Conservation (phyloP, 2,888 invertebrate species). For the Pilophorus perplexus region DNA sequence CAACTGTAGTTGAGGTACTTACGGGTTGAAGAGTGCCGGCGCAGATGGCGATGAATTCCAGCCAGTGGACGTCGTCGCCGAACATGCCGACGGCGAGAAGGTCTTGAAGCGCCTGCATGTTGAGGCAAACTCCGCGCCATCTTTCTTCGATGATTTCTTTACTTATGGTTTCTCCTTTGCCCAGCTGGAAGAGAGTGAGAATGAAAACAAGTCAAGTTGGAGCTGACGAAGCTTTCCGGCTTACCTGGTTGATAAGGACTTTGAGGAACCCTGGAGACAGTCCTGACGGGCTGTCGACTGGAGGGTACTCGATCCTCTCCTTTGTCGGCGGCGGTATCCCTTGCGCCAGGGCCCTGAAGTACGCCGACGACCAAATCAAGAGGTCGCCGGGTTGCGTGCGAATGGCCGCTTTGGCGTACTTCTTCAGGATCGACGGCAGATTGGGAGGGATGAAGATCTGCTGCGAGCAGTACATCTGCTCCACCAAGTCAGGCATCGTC, state of each 20-base stretch:
- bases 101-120: slow-evolving; percentile 63
- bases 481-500: slow-evolving; percentile 61
- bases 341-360: slow-evolving; percentile 74
- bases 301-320: slow-evolving; percentile 70
- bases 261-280: slow-evolving; percentile 76
- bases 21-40: slow-evolving; percentile 66
- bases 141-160: slow-evolving; percentile 54
- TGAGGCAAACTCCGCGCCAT: slow-evolving; percentile 57
- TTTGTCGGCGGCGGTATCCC: slow-evolving; percentile 80
- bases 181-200: slow-evolving; percentile 48
- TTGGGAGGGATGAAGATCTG: slow-evolving; percentile 81
- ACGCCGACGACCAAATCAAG: slow-evolving; percentile 76
- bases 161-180: slow-evolving; percentile 54
- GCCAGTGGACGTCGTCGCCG: slow-evolving; percentile 62
- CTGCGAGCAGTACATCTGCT: slow-evolving; percentile 75
- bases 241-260: slow-evolving; percentile 73
- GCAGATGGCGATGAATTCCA: slow-evolving; percentile 72
- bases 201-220: not conserved
- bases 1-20: too few species aligned
- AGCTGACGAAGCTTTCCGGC: too few species aligned
- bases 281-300: slow-evolving; percentile 66
- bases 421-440: slow-evolving; percentile 77
- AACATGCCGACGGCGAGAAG: slow-evolving; percentile 71
- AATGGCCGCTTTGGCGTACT: slow-evolving; percentile 87
- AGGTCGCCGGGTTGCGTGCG: slow-evolving; percentile 85